Evolutionary conservation across 2,113 vertebrate species (phyloP).

Genomic region (Caranx melampygus): DNA sequence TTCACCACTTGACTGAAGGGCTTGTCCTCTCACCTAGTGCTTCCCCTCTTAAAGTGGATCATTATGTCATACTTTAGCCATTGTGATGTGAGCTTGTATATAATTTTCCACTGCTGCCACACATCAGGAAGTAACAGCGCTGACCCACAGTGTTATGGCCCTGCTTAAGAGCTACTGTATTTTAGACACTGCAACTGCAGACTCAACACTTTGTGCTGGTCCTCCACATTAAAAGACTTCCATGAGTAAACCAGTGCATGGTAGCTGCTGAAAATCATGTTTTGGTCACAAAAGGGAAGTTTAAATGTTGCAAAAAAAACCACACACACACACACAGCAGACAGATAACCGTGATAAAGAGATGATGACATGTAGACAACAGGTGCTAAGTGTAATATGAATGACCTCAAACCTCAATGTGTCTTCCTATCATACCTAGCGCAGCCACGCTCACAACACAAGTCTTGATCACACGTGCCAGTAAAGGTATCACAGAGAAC

Average conservation of each 20-base stretch:
- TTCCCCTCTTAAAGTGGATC: background rate
- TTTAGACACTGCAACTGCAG: slow-evolving; percentile 5
- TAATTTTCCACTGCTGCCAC: slow-evolving; percentile 9
- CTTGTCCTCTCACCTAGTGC: slow-evolving; percentile 9
- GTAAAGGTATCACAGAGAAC: background rate
- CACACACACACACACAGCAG: too few relatives aligned
- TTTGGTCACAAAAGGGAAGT: background rate
- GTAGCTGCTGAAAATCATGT: background rate
- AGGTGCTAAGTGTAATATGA: background rate
- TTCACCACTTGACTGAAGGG: slow-evolving; percentile 9
- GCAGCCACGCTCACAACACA: background rate
- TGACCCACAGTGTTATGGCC: slow-evolving; percentile 1
- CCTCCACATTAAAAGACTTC: slow-evolving; percentile 5
- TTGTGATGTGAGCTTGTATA: slow-evolving; percentile 2
- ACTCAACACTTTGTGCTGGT: slow-evolving; percentile 11
- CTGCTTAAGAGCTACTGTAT: slow-evolving; percentile 7
- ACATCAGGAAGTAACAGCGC: background rate
- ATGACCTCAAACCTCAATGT: background rate
- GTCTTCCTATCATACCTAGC: background rate
- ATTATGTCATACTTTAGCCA: slow-evolving; percentile 22
- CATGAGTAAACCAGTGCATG: slow-evolving; percentile 17
- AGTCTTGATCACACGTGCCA: background rate
- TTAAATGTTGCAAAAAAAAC: background rate
- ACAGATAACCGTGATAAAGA: background rate
- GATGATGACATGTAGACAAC: background rate